phyloP scores from a whole-genome alignment of 2,113 vertebrate species.

The Myrmecobius fasciatus region DNA sequence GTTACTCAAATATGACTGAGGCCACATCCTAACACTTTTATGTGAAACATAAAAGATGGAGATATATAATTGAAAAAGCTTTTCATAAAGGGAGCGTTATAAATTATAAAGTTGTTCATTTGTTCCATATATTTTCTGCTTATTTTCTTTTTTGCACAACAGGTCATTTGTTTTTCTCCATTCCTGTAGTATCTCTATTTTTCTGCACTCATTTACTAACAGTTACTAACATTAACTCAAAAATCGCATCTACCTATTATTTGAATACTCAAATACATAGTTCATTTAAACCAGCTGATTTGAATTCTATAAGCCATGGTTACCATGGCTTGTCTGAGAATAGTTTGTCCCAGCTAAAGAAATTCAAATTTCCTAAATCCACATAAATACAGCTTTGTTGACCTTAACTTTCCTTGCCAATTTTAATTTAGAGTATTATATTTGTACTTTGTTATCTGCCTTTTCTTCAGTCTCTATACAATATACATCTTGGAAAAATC shows the following conservation, averaged over 20 bases:
- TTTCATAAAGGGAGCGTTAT: neutral
- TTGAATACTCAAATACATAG: neutral
- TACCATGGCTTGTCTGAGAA: neutral
- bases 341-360: too few species aligned
- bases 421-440: neutral
- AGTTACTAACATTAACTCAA: neutral
- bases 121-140: neutral
- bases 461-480: neutral
- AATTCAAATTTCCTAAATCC: neutral
- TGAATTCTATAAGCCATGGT: neutral
- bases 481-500: neutral
- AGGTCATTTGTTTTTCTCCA: neutral
- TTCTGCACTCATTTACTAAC: neutral
- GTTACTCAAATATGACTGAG: neutral
- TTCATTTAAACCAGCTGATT: neutral
- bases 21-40: neutral
- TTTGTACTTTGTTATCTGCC: neutral
- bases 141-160: neutral
- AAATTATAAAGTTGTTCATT: neutral
- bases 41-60: neutral
- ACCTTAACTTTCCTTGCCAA: neutral
- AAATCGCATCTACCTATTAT: neutral
- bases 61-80: neutral
- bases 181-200: neutral
- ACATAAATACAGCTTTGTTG: neutral